Evolutionary conservation across 1,140 invertebrate genomes (phyloP).

Genomic region (Xylocopa sonorina): DNA sequence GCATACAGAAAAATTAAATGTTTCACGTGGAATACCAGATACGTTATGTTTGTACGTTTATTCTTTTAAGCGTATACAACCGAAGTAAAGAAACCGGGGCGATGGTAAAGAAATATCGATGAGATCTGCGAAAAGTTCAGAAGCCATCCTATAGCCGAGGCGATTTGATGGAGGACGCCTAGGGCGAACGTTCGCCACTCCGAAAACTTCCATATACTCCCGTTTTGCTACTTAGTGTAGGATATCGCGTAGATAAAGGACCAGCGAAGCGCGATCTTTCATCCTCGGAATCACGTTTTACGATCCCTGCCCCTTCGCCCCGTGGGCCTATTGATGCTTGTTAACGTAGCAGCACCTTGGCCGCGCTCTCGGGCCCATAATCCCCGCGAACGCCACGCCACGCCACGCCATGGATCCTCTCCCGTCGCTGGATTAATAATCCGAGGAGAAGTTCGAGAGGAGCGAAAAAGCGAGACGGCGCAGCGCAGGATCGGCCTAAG

Average conservation of each 20-base stretch:
- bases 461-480: slow-evolving; percentile 62
- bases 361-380: slow-evolving; percentile 60
- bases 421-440: slow-evolving; percentile 69
- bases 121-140: neutral
- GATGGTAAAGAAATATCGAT: neutral
- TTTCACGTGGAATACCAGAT: no score
- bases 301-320: slow-evolving; percentile 16
- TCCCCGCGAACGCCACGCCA: slow-evolving; percentile 64
- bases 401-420: slow-evolving; percentile 63
- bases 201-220: neutral
- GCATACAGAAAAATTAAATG: no score
- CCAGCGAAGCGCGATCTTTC: slow-evolving; percentile 37
- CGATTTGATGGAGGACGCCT: neutral
- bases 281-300: slow-evolving; percentile 46
- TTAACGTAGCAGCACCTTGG: slow-evolving; percentile 67
- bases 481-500: slow-evolving; percentile 48
- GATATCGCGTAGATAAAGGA: slow-evolving; percentile 9
- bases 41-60: no score
- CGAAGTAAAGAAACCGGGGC: neutral
- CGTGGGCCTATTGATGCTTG: slow-evolving; percentile 56
- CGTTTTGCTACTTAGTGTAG: neutral
- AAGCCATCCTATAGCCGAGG: neutral
- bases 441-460: slow-evolving; percentile 51
- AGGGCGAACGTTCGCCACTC: neutral
- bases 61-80: no score